Conservation (phyloP, 2,113 vertebrate genomes). For the Acanthochromis polyacanthus region DNA sequence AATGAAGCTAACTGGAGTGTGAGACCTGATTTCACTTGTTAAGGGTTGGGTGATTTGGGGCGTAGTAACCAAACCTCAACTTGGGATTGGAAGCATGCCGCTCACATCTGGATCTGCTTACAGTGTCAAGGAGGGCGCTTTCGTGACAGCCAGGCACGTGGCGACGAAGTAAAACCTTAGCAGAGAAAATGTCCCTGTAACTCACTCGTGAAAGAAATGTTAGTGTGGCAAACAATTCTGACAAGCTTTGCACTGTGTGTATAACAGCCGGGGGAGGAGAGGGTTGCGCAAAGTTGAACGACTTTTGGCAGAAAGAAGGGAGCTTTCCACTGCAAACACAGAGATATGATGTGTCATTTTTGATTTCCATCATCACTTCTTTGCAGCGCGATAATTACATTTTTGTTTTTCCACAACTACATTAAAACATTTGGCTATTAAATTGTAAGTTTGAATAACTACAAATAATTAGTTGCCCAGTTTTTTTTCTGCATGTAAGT, state of each 20-base stretch:
- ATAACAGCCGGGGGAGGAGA: constrained; percentile 40
- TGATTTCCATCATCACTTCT: constrained; percentile 29
- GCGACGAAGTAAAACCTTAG: constrained; percentile 66
- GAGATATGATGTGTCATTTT: constrained; percentile 45
- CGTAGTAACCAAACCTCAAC: constrained; percentile 60
- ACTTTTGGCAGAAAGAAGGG: constrained; percentile 25
- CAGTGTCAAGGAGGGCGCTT: constrained; percentile 67
- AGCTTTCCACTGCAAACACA: constrained; percentile 28
- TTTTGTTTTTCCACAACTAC: not conserved
- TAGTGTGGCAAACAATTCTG: constrained; percentile 53
- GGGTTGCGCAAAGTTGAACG: constrained; percentile 66
- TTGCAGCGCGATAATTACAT: constrained; percentile 15
- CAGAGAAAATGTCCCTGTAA: constrained; percentile 71
- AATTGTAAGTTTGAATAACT: not conserved
- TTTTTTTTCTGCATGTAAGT: not conserved
- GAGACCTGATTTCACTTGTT: constrained; percentile 77
- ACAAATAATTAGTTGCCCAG: not conserved
- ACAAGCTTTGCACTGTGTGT: constrained; percentile 56
- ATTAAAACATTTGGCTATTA: not conserved
- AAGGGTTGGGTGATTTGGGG: constrained; percentile 60
- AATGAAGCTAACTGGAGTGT: constrained; percentile 84
- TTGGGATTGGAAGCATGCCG: constrained; percentile 77
- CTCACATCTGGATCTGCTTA: constrained; percentile 82
- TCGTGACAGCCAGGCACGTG: constrained; percentile 82
- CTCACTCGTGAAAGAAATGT: constrained; percentile 65